Conservation (phyloP, 2,797 vertebrate genomes). For the Poecile montanus region DNA sequence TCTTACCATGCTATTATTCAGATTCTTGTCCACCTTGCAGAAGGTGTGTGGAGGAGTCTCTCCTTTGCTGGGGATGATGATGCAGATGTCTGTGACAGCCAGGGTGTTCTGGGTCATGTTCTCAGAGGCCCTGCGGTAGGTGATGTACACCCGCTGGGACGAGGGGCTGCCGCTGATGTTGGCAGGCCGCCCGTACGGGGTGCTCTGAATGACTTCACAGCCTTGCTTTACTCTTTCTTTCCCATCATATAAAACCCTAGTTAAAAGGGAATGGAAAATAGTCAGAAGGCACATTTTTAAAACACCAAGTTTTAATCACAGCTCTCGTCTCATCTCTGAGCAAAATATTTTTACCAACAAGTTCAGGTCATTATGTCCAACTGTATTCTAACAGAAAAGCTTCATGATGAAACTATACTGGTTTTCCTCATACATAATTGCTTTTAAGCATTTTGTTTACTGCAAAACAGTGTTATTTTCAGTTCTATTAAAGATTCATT, state of each 20-base stretch:
- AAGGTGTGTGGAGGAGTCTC: constrained; percentile 95
- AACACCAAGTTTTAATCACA: background rate
- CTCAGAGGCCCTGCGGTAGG: constrained; percentile 91
- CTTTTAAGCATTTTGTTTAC: background rate
- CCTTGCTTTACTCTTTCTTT: constrained; percentile 95
- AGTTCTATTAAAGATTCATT: background rate
- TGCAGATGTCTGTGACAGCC: constrained; percentile 96
- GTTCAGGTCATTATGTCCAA: background rate
- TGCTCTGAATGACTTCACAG: constrained; percentile 95
- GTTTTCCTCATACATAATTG: background rate
- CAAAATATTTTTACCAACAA: background rate
- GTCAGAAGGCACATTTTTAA: background rate
- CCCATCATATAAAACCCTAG: constrained; percentile 94
- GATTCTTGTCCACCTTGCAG: constrained; percentile 98
- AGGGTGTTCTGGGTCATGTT: constrained; percentile 90
- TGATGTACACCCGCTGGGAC: constrained; percentile 94
- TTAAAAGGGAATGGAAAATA: background rate
- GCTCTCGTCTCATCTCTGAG: background rate
- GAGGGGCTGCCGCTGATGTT: constrained; percentile 92
- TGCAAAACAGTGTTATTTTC: background rate
- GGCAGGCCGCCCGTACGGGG: constrained; percentile 91
- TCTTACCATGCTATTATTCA: constrained; percentile 98
- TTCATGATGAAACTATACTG: background rate
- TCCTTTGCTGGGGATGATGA: constrained; percentile 95
- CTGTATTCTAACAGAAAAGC: background rate